Conservation (phyloP, 64 coral and sea anemone species). For the Catalaphyllia jardinei region DNA sequence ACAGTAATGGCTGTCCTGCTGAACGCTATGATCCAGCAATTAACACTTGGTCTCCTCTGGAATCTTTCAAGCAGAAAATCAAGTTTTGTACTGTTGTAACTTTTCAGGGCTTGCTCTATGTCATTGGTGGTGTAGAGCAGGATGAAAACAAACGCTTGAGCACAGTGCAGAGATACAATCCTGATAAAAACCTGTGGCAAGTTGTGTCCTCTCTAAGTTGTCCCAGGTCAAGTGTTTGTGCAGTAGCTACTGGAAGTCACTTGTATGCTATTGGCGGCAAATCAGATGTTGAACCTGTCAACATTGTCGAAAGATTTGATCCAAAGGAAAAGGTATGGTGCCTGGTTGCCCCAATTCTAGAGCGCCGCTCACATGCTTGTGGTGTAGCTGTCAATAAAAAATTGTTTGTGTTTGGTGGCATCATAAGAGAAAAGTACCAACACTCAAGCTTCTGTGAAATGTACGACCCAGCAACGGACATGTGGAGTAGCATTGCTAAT, state of each 20-base stretch:
- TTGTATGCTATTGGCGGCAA: constrained; percentile 71
- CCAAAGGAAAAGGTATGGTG: constrained; percentile 37
- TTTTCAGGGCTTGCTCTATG: no score
- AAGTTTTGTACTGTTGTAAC: no score
- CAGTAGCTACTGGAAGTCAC: constrained; percentile 39
- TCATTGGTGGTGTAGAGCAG: no score
- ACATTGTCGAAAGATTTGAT: constrained; percentile 57
- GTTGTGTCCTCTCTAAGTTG: not conserved
- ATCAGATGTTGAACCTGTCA: not conserved
- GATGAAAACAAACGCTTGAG: no score
- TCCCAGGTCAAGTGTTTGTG: constrained; percentile 51
- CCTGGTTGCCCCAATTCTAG: constrained; percentile 4
- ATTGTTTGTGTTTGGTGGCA: constrained; percentile 61
- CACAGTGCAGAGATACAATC: no score
- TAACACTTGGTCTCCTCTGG: not conserved
- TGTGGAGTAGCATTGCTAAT: not conserved
- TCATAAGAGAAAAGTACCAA: not conserved
- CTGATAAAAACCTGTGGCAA: no score
- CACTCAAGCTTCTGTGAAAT: constrained; percentile 26
- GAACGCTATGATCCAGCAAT: constrained; percentile 1
- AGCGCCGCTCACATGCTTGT: constrained; percentile 22
- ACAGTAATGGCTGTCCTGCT: not conserved
- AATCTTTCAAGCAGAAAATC: no score
- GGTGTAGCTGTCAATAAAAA: constrained; percentile 30
- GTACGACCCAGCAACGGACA: constrained; percentile 29